These are phyloP conservation scores for Calidris pugnax DNA, from an alignment of 2,113 vertebrate species.

Conservation along the genomic window DNA sequence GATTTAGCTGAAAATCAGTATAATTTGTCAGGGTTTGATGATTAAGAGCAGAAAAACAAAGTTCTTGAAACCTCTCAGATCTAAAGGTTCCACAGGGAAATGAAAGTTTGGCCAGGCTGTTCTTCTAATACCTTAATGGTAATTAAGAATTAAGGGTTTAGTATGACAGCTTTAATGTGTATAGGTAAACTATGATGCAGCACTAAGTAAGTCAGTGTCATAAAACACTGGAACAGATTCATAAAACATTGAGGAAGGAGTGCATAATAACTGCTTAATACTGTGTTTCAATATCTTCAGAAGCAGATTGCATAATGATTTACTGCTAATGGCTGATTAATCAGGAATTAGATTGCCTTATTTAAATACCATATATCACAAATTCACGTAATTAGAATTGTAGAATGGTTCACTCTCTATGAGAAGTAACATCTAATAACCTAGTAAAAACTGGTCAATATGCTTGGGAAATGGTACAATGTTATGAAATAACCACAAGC, in stretches of 20 bases:
- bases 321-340: constrained; percentile 2
- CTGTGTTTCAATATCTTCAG: background rate
- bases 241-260: background rate
- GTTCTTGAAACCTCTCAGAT: background rate
- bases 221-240: background rate
- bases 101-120: background rate
- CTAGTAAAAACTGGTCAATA: background rate
- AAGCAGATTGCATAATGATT: background rate
- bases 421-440: background rate
- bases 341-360: background rate
- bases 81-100: background rate
- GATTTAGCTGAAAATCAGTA: background rate
- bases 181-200: background rate
- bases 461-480: background rate
- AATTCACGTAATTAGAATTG: background rate
- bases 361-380: background rate
- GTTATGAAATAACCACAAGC: background rate
- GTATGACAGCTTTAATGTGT: background rate
- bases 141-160: background rate
- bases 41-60: background rate
- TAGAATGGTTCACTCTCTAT: background rate
- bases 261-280: background rate
- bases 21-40: background rate
- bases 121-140: background rate
- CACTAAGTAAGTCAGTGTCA: background rate